Conservation (phyloP, 2,888 invertebrate species). For the Labia minor region DNA sequence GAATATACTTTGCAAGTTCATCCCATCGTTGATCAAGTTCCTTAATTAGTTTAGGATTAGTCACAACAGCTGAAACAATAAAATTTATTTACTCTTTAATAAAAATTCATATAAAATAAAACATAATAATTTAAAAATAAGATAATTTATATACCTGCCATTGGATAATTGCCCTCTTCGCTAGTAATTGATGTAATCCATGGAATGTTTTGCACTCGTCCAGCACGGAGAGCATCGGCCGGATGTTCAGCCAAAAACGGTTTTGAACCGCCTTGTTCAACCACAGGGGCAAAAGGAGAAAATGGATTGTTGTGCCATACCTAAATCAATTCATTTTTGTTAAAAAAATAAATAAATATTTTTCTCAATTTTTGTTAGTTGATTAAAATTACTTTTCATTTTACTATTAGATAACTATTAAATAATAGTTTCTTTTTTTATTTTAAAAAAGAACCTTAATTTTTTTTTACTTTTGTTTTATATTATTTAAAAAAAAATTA, state of each 20-base stretch:
- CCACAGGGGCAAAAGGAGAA: constrained; percentile 29
- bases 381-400: too few relatives aligned
- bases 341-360: background rate
- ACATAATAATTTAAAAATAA: too few relatives aligned
- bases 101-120: too few relatives aligned
- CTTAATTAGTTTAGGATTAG: constrained; percentile 38
- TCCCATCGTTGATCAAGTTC: constrained; percentile 34
- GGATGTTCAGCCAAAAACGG: constrained; percentile 25
- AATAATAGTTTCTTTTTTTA: too few relatives aligned
- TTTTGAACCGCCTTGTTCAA: constrained; percentile 33
- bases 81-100: too few relatives aligned
- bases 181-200: constrained; percentile 20
- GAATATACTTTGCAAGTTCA: constrained; percentile 33
- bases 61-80: constrained; percentile 34
- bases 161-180: constrained; percentile 21
- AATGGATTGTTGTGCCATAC: constrained; percentile 18
- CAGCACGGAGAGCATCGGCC: background rate
- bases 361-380: background rate
- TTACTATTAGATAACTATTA: too few relatives aligned
- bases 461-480: too few relatives aligned
- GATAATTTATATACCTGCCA: too few relatives aligned
- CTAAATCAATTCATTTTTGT: constrained; percentile 8
- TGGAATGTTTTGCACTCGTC: constrained; percentile 16
- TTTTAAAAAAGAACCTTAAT: too few relatives aligned
- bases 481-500: background rate